Evolutionary conservation across 2,888 invertebrate genomes (phyloP), one percentile per base, ranked within the genome.

Genomic region (Tipula lateralis): DNA sequence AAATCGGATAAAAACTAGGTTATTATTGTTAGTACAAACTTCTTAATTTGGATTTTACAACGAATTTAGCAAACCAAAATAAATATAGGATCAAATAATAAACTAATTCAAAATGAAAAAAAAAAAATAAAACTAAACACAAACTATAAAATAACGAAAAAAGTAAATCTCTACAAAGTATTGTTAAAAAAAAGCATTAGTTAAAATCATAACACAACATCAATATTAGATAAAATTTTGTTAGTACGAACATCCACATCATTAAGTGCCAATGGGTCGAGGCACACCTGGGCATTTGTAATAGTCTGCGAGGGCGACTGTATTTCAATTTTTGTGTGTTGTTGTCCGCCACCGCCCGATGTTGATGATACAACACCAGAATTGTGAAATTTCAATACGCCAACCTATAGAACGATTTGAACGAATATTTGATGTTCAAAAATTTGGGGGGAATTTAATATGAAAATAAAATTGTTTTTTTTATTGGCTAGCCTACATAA

Each of bases 181-280:
- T 85, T 85, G 66, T 66, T 66, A 66, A 66, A 66, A 24, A 13
- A n/a, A 66, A 66, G 66, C 66, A 12, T 66, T 66, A 66, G 24
- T 24, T 4, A 36, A 66, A 66, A 66, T 66, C 66, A 66, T 66
- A 66, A 50, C 6, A 66, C 16, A 82, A 39, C 83, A 85, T 86
- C 84, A 82, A 85, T 34, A 66, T 66, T 66, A 50, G 84, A 85
- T 85, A 84, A 66, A 85, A 84, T 84, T 85, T 85, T 83, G 88
- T 89, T 88, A 89, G 90, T 91, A 91, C 93, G 91, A 93, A 94
- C 94, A 92, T 94, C 94, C 89, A 94, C 94, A 89, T 94, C 94
- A 86, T 92, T 91, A 87, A 93, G 93, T 88, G 93, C 92, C 93
- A 94, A 94, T 92, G 94, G 93, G 90, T 94, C 94, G 91, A 95